Evolutionary conservation across 2,113 vertebrate genomes (phyloP), one percentile per base, ranked within the genome.

Genomic region (Ramphastos sulfuratus): DNA sequence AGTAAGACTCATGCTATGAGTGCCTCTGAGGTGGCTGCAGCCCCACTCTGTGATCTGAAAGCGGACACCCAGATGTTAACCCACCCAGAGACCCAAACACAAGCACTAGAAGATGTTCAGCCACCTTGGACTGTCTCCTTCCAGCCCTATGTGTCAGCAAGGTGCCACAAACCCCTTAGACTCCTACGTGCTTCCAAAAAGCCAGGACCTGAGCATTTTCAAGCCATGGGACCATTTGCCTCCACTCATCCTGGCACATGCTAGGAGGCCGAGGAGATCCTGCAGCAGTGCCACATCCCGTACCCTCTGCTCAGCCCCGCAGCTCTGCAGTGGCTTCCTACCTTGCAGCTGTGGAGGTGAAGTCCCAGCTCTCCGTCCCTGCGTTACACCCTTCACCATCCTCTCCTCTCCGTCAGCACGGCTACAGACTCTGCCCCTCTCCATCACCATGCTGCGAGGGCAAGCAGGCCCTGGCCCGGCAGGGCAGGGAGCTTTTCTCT

Each of bases 401-500:
- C 74, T 39, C 69, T 58, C 56, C 58, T 67, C 58, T 30, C 44
- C 0, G 0, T 31, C 64, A 65, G 61, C 61, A 18, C 4, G 0
- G 12, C 8, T 16, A 56, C 75, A 69, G 65, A 35, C 55, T 31
- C 75, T 79, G 75, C 24, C 55, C 42, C 48, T 55, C 64, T 82
- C 70, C 23, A 5, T 44, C 76, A 52, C 52, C 1, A 1, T 19
- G 12, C 39, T 55, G 54, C 0, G 69, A 97, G 94, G 89, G 91
- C 94, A 97, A 97, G 95, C 82, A 9, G 9, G 79, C 91, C 95
- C 91, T 48, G 82, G 90, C 91, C 78, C 8, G 24, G 79, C 94
- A 89, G 91, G 93, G 96, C 96, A 93, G 92, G 92, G 85, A 96
- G 88, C 31, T 90, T 84, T 72, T 90, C 97, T 95, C 83, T 95